Percentiles rank a stretch among this genome's conserved stretches.
phyloP scores from a whole-genome alignment of 2,888 invertebrate genomes.

The Ochropleura leucogaster region DNA sequence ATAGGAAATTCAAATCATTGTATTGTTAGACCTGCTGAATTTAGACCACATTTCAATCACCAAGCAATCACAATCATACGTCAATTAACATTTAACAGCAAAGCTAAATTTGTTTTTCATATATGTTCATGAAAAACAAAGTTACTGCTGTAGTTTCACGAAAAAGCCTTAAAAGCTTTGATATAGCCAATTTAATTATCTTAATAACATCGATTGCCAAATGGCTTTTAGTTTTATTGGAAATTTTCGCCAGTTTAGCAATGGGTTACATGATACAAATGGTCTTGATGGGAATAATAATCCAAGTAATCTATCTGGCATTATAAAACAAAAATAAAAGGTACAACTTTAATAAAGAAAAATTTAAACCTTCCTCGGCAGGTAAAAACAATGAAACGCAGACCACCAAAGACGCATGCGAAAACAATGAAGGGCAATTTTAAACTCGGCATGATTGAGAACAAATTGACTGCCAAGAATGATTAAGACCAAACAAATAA shows the following conservation, averaged over 20 bases:
- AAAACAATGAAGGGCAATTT: conserved; percentile 10
- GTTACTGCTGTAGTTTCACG: background rate
- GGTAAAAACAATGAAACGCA: background rate
- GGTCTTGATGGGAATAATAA: background rate
- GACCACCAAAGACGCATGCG: background rate
- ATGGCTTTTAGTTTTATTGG: background rate
- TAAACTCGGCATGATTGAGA: background rate
- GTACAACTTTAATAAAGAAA: background rate
- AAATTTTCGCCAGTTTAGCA: background rate
- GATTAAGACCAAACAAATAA: background rate
- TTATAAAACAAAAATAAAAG: background rate
- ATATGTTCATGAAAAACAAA: background rate
- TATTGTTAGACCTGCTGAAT: background rate
- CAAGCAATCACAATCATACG: background rate
- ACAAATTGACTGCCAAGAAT: background rate
- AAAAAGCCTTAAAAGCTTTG: background rate
- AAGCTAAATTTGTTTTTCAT: background rate
- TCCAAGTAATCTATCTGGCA: background rate
- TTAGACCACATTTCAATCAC: background rate
- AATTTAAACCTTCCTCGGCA: too few species aligned
- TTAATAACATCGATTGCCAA: background rate
- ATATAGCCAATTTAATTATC: background rate
- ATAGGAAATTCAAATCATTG: background rate
- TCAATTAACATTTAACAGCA: background rate
- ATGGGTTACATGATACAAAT: background rate